Conservation (phyloP, 2,797 vertebrate species). For the Nasua narica region DNA sequence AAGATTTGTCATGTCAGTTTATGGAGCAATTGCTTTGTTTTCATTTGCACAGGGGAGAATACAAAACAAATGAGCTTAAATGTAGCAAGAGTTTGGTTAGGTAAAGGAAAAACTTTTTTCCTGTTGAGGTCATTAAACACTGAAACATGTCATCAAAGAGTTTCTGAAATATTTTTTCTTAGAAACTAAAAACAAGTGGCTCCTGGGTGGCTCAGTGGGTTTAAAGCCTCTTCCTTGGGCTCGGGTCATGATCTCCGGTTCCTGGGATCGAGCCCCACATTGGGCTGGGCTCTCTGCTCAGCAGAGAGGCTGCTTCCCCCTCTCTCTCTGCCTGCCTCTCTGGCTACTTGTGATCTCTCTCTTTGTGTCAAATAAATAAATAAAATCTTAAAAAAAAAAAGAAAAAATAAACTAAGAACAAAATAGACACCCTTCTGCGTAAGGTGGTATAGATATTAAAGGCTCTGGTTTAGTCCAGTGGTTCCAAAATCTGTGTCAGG, state of each 20-base stretch:
- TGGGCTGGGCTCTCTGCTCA: no score
- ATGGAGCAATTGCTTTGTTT: slow-evolving; percentile 13
- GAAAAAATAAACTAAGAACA: no score
- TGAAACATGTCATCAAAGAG: slow-evolving; percentile 11
- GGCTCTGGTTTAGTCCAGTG: neutral
- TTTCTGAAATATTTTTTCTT: slow-evolving; percentile 42
- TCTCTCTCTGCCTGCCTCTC: no score
- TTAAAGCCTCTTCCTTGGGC: no score
- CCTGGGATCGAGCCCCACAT: no score
- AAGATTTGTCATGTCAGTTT: neutral
- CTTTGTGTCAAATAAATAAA: no score
- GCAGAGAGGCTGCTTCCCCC: no score
- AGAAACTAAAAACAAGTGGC: neutral
- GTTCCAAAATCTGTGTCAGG: slow-evolving; percentile 11
- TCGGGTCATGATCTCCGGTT: no score
- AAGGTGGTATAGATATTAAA: neutral
- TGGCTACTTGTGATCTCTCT: no score
- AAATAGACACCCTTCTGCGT: neutral
- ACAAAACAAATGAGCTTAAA: slow-evolving; percentile 4
- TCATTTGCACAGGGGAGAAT: neutral
- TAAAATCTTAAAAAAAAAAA: no score
- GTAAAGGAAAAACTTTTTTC: slow-evolving; percentile 18
- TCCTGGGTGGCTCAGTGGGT: no score
- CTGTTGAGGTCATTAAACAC: neutral
- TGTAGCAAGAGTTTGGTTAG: neutral